These are phyloP conservation scores for Syndactyla subalaris DNA, from an alignment of 2,797 vertebrate genomes.

Conservation along the genomic window DNA sequence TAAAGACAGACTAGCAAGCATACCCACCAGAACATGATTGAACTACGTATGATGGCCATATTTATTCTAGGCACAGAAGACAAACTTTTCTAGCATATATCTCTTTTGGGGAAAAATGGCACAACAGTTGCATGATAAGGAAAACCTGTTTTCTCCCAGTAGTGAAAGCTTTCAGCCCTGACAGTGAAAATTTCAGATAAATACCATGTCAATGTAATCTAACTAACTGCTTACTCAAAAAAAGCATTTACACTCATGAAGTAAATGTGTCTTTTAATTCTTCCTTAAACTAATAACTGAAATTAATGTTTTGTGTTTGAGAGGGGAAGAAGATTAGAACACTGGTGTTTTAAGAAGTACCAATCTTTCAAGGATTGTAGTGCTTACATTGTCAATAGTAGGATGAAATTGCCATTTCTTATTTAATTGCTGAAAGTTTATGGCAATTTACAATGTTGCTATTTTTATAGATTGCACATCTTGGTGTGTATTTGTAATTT, in stretches of 20 bases:
- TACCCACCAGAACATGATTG: background rate
- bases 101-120: background rate
- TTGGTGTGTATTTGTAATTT: background rate
- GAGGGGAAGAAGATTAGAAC: background rate
- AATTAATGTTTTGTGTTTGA: background rate
- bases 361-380: background rate
- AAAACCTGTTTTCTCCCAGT: background rate
- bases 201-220: background rate
- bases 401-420: background rate
- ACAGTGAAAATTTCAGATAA: background rate
- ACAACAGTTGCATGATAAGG: background rate
- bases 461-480: background rate
- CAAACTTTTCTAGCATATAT: background rate
- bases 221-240: conserved; percentile 13
- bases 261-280: conserved; percentile 8
- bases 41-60: background rate
- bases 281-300: background rate
- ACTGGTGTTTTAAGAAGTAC: background rate
- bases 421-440: background rate
- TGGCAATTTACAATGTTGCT: background rate
- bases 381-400: background rate
- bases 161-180: background rate
- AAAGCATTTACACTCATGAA: background rate
- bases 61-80: background rate
- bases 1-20: background rate